Evolutionary conservation across 2,888 invertebrate genomes (phyloP).

Genomic region (Epinotia bilunana): DNA sequence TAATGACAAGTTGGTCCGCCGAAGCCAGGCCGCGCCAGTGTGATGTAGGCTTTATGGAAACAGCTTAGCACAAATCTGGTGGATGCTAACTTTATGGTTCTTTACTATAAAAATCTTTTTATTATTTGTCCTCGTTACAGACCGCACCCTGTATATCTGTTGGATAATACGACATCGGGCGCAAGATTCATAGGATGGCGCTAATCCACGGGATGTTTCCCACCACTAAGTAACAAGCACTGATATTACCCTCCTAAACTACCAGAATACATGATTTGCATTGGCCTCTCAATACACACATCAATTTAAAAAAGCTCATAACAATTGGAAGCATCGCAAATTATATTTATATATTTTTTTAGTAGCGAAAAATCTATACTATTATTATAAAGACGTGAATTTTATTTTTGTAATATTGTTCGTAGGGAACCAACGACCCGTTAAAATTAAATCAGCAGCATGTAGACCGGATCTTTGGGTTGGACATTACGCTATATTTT

Average conservation of each 20-base stretch:
- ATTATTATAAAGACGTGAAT: too few relatives aligned
- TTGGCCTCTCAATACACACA: conserved; percentile 16
- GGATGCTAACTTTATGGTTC: too few relatives aligned
- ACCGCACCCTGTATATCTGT: background rate
- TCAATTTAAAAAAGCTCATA: conserved; percentile 21
- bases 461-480: too few relatives aligned
- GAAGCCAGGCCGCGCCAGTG: too few relatives aligned
- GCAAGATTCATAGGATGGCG: background rate
- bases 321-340: background rate
- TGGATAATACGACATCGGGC: background rate
- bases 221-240: conserved; percentile 37
- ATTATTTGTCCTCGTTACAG: background rate
- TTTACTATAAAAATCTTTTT: background rate
- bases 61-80: too few relatives aligned
- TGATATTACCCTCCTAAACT: conserved; percentile 28
- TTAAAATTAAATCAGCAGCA: too few relatives aligned
- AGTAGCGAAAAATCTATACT: too few relatives aligned
- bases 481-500: too few relatives aligned
- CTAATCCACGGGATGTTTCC: conserved; percentile 21
- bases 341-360: background rate
- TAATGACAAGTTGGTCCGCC: too few relatives aligned
- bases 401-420: too few relatives aligned
- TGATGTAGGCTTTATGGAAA: too few relatives aligned
- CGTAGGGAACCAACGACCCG: too few relatives aligned
- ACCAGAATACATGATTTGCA: conserved; percentile 15